These are phyloP conservation scores for Morelia viridis DNA, from an alignment of 2,797 vertebrate species.

Conservation along the genomic window DNA sequence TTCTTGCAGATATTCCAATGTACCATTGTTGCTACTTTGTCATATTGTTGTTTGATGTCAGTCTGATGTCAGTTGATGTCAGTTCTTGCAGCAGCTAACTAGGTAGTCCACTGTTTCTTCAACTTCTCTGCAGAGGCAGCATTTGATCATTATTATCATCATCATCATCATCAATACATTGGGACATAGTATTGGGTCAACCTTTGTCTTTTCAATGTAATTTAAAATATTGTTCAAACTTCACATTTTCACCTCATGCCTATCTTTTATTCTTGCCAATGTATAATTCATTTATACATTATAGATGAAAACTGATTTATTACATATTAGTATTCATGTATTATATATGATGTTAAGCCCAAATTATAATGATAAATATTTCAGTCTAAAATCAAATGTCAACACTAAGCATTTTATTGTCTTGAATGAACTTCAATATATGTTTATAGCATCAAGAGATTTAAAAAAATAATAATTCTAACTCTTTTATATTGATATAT, in stretches of 20 bases:
- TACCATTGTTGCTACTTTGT: no score
- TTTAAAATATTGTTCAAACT: background rate
- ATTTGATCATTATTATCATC: background rate
- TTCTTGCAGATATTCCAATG: no score
- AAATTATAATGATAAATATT: background rate
- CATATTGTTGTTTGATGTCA: no score
- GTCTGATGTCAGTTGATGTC: no score
- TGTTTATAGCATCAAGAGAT: background rate
- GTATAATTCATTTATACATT: background rate
- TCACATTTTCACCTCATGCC: background rate
- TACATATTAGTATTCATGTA: conserved; percentile 4
- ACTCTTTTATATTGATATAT: background rate
- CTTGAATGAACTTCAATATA: background rate
- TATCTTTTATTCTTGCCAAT: background rate
- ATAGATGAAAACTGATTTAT: background rate
- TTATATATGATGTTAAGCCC: background rate
- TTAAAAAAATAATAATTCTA: background rate
- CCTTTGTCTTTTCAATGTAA: background rate
- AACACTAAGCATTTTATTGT: background rate
- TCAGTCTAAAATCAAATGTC: background rate
- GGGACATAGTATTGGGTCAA: background rate
- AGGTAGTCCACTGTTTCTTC: no score
- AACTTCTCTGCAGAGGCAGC: no score
- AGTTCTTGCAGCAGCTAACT: no score
- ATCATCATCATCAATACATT: background rate